phyloP scores from a whole-genome alignment of 1,140 invertebrate genomes.

The Aradophagus sp. region DNA sequence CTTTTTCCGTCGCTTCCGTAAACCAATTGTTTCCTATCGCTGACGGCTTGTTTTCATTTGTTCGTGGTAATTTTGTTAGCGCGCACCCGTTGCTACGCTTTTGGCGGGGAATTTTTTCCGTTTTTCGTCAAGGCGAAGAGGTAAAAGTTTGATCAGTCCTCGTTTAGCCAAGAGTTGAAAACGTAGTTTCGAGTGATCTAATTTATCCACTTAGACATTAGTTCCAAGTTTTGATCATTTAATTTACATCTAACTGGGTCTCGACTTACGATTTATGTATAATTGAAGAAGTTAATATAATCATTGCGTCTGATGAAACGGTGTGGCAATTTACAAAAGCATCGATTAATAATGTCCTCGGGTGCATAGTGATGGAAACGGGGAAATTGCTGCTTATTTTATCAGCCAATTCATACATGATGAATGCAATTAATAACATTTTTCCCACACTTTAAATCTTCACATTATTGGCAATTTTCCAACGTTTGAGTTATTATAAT shows the following conservation, averaged over 20 bases:
- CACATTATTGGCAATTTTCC: no score
- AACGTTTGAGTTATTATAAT: no score
- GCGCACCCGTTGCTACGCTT: no score
- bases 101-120: no score
- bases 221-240: slow-evolving; percentile 22
- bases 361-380: no score
- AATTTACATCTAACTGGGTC: slow-evolving; percentile 6
- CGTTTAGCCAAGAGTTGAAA: slow-evolving; percentile 21
- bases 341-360: background rate
- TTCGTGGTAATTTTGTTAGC: background rate
- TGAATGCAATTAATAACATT: no score
- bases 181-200: slow-evolving; percentile 13
- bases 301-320: background rate
- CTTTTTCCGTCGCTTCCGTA: background rate
- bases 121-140: slow-evolving; percentile 1
- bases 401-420: no score
- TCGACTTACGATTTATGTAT: slow-evolving; percentile 7
- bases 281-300: slow-evolving; percentile 8
- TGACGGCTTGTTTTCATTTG: slow-evolving; percentile 2
- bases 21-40: background rate
- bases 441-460: no score
- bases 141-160: slow-evolving; percentile 24
- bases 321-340: slow-evolving; percentile 1
- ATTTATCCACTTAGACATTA: slow-evolving; percentile 25
- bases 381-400: no score